Percentiles rank a stretch among this genome's conserved stretches.
Conservation (phyloP, 2,888 invertebrate species). For the Drosophila niveifrons region DNA sequence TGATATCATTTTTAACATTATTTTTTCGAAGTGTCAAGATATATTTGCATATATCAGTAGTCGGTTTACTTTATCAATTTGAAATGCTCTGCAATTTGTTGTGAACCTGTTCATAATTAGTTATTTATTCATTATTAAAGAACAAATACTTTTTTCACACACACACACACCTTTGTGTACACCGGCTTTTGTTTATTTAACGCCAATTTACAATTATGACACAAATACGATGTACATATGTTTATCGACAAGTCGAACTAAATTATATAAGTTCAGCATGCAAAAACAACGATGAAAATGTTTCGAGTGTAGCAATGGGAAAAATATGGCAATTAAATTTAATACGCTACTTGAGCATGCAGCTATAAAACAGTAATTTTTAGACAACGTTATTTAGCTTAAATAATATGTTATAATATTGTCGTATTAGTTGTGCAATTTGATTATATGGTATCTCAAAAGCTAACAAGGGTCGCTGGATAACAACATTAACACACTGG, state of each 20-base stretch:
- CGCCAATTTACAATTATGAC: conserved; percentile 40
- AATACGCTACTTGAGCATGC: conserved; percentile 22
- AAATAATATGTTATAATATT: conserved; percentile 32
- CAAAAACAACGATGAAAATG: conserved; percentile 3
- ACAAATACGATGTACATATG: conserved; percentile 16
- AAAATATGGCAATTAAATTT: conserved; percentile 29
- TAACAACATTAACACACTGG: neutral
- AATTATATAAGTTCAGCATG: conserved; percentile 34
- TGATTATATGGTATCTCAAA: conserved; percentile 14
- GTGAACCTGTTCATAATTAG: conserved; percentile 31
- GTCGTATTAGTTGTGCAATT: conserved; percentile 35
- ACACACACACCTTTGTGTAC: conserved; percentile 8
- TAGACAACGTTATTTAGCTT: conserved; percentile 10
- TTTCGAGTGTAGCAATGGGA: conserved; percentile 2
- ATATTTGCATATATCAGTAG: neutral
- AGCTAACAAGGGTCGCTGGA: neutral
- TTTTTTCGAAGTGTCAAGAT: neutral
- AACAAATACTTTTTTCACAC: conserved; percentile 19
- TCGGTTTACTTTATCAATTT: conserved; percentile 21
- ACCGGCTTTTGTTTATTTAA: conserved; percentile 36
- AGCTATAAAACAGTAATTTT: conserved; percentile 29
- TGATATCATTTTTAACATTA: conserved; percentile 1
- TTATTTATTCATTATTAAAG: conserved; percentile 24
- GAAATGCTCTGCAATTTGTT: conserved; percentile 27
- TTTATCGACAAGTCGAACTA: conserved; percentile 3